Percentiles rank a stretch among this genome's conserved stretches.
These are phyloP conservation scores for Bombus cullumanus DNA, from an alignment of 1,140 invertebrate genomes.

Conservation along the genomic window DNA sequence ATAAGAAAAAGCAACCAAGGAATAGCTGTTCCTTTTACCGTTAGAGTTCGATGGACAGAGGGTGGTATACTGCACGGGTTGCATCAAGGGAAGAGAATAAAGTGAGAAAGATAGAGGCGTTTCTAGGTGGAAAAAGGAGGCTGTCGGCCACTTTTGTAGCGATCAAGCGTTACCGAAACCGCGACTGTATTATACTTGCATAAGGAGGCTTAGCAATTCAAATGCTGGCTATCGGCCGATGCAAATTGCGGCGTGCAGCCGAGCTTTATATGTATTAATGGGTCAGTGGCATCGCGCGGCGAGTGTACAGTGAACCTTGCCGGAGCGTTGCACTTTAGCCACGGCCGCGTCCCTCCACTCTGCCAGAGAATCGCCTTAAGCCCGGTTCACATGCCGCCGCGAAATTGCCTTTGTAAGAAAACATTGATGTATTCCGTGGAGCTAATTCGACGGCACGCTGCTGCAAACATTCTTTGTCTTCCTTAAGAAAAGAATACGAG, in stretches of 20 bases:
- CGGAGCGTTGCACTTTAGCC: conserved; percentile 78
- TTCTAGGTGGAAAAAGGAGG: background rate
- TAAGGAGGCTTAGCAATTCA: conserved; percentile 73
- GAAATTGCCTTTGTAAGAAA: conserved; percentile 1
- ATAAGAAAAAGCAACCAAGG: conserved; percentile 16
- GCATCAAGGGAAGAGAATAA: background rate
- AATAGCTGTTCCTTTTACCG: conserved; percentile 35
- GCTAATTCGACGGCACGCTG: background rate
- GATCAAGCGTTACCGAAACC: conserved; percentile 56
- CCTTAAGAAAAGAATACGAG: too few species aligned
- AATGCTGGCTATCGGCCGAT: conserved; percentile 59
- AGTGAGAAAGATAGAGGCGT: background rate
- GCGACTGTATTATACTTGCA: conserved; percentile 69
- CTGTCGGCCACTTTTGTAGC: background rate
- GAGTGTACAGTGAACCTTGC: conserved; percentile 72
- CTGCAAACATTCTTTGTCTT: background rate
- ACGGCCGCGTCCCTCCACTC: conserved; percentile 16
- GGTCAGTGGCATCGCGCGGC: conserved; percentile 79
- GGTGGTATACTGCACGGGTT: background rate
- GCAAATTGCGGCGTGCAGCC: conserved; percentile 66
- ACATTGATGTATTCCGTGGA: background rate
- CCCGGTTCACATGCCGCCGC: conserved; percentile 15
- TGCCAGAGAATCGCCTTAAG: conserved; percentile 9
- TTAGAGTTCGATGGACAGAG: conserved; percentile 38
- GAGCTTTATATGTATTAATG: conserved; percentile 80